Percentiles rank a stretch among this genome's conserved stretches.
Conservation (phyloP, 2,113 vertebrate species). For the Bubo scandiacus region DNA sequence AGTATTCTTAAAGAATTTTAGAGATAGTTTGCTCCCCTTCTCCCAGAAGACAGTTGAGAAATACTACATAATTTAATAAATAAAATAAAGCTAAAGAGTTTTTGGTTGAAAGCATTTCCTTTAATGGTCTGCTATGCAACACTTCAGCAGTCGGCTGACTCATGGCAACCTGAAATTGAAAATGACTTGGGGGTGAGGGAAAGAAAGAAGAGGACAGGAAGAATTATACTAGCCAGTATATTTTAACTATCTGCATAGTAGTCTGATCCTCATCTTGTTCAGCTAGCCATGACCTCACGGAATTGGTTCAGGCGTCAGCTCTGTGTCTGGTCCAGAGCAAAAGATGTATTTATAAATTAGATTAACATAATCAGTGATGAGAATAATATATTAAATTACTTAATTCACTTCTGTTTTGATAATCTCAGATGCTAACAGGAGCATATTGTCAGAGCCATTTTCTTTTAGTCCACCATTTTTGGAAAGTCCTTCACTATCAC, state of each 20-base stretch:
- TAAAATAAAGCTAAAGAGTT: neutral
- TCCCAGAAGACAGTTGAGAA: neutral
- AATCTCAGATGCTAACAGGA: neutral
- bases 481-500: neutral
- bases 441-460: neutral
- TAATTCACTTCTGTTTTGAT: constrained; percentile 25
- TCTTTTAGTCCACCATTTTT: neutral
- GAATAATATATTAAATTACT: constrained; percentile 30
- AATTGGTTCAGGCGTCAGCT: neutral
- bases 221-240: neutral
- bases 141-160: constrained; percentile 3
- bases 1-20: constrained; percentile 12
- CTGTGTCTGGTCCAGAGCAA: neutral
- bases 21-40: neutral
- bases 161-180: constrained; percentile 41
- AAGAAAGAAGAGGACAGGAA: constrained; percentile 2
- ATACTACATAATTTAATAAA: constrained; percentile 2
- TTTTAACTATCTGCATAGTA: neutral
- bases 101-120: constrained; percentile 31
- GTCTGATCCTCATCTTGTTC: neutral
- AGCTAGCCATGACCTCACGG: neutral
- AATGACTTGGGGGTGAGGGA: constrained; percentile 9
- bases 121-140: constrained; percentile 22
- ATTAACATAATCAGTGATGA: constrained; percentile 12
- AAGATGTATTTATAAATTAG: constrained; percentile 38